Evolutionary conservation across 2,888 invertebrate genomes (phyloP).

Genomic region (Malthinus seriepunctatus): DNA sequence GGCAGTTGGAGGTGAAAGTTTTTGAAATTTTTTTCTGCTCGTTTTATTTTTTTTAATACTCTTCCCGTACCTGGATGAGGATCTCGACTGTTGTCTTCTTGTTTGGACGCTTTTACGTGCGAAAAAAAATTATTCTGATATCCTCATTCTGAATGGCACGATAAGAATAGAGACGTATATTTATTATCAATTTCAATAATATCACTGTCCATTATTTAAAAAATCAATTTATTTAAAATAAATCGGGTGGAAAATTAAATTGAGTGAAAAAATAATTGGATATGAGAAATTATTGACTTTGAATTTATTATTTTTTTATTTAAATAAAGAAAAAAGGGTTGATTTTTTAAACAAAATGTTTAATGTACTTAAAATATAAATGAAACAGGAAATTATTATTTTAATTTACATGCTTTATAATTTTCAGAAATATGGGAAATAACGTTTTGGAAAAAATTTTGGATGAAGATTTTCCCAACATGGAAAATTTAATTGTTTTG

Average conservation of each 20-base stretch:
- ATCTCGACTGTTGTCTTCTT: too few relatives aligned
- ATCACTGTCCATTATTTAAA: constrained; percentile 7
- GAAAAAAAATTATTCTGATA: too few relatives aligned
- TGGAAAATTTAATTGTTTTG: constrained; percentile 77
- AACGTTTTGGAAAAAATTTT: constrained; percentile 74
- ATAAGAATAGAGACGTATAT: too few relatives aligned
- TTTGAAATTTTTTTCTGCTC: too few relatives aligned
- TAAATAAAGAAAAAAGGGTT: constrained; percentile 9
- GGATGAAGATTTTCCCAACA: constrained; percentile 69
- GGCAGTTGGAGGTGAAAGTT: too few relatives aligned
- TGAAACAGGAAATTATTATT: too few relatives aligned
- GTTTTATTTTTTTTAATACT: not conserved
- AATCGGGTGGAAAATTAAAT: constrained; percentile 22
- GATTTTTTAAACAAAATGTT: not conserved
- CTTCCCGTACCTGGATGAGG: too few relatives aligned
- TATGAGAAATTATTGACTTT: not conserved
- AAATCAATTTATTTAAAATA: constrained; percentile 13
- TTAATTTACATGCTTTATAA: constrained; percentile 25
- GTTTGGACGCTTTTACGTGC: too few relatives aligned
- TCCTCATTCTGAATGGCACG: too few relatives aligned
- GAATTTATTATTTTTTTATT: not conserved
- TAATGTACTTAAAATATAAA: constrained; percentile 15
- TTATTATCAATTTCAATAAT: not conserved
- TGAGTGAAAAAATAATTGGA: constrained; percentile 17
- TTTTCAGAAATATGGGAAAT: constrained; percentile 74